phyloP scores from a whole-genome alignment of 1,140 invertebrate genomes.

The Philotrypesis tridentata region DNA sequence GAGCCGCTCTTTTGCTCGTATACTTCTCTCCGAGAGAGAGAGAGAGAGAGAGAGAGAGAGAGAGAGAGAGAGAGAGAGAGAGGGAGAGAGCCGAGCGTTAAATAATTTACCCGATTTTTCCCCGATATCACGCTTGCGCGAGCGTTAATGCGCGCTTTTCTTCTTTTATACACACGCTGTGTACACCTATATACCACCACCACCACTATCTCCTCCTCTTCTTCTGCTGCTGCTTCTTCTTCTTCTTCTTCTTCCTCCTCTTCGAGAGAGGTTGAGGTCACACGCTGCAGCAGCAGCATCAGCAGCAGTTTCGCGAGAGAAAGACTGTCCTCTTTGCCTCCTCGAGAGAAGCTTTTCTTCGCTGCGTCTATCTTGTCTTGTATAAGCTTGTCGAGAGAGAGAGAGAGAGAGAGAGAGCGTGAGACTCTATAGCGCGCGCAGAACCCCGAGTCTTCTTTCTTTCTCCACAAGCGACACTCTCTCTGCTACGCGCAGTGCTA shows the following conservation, averaged over 20 bases:
- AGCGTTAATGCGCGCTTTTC: slow-evolving; percentile 16
- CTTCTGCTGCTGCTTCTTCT: too few species aligned
- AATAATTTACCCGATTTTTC: slow-evolving; percentile 71
- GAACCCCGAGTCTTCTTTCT: too few species aligned
- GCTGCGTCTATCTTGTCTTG: not conserved
- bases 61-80: too few species aligned
- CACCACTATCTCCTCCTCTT: too few species aligned
- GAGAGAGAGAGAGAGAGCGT: too few species aligned
- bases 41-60: too few species aligned
- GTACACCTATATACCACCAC: not conserved
- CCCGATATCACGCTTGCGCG: slow-evolving; percentile 27
- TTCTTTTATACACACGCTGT: not conserved
- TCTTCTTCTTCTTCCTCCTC: too few species aligned
- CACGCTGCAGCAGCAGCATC: not conserved
- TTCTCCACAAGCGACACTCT: too few species aligned
- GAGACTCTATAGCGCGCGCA: too few species aligned
- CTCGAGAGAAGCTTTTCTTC: slow-evolving; percentile 1
- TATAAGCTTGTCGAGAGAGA: not conserved
- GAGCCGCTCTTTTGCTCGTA: slow-evolving; percentile 46
- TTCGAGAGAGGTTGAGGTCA: not conserved
- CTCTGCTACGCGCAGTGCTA: not conserved
- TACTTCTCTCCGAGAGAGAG: too few species aligned
- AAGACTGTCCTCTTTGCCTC: not conserved
- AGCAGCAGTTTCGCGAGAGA: too few species aligned
- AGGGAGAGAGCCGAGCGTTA: too few species aligned